These are phyloP conservation scores for Nesoenas mayeri DNA, from an alignment of 2,113 vertebrate genomes.

Conservation along the genomic window DNA sequence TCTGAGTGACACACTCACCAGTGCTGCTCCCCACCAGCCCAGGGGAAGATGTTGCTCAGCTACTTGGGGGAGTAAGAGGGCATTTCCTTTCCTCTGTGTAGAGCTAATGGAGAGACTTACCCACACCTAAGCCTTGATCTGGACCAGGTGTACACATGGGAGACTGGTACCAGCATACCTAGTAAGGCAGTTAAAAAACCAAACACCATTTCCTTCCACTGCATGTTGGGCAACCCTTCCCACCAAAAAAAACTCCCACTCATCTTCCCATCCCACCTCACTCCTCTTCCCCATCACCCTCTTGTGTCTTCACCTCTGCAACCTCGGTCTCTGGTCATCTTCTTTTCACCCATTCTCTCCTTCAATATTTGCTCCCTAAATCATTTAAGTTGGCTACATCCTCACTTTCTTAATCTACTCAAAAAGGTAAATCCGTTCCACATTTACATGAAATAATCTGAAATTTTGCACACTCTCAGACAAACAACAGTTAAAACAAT, in stretches of 20 bases:
- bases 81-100: not conserved
- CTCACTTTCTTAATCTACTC: not conserved
- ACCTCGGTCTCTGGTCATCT: not conserved
- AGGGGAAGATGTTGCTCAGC: not conserved
- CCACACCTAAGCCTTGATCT: not conserved
- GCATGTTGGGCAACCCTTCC: not conserved
- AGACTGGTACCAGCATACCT: accelerated
- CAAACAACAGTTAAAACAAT: not conserved
- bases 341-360: not conserved
- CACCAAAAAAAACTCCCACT: not conserved
- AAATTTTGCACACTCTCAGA: not conserved
- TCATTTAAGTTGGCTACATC: not conserved
- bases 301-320: not conserved
- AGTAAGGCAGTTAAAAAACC: not conserved
- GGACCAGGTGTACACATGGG: accelerated
- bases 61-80: accelerated
- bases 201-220: not conserved
- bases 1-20: accelerated
- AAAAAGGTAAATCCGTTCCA: not conserved
- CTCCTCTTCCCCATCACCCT: not conserved
- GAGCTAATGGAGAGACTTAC: not conserved
- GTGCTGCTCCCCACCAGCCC: not conserved
- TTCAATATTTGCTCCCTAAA: not conserved
- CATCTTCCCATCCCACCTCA: not conserved
- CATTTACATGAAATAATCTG: not conserved